These are phyloP conservation scores for Aphelenchoides besseyi DNA, from an alignment of 1,140 invertebrate species.

Conservation along the genomic window DNA sequence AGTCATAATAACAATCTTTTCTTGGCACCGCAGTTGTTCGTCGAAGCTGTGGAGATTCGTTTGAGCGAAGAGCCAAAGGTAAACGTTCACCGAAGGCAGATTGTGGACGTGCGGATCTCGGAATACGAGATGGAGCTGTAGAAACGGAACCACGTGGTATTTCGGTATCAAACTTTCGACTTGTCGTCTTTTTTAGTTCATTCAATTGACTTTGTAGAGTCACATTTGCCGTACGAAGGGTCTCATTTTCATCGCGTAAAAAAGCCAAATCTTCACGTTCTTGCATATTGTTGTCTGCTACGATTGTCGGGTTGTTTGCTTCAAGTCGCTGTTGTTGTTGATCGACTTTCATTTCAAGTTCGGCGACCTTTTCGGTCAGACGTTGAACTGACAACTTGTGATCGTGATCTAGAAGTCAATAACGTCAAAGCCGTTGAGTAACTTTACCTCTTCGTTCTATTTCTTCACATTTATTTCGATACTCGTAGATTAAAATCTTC, in stretches of 20 bases:
- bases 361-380: not conserved
- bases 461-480: conserved; percentile 30
- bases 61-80: too few species aligned
- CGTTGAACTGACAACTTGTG: not conserved
- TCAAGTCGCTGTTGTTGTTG: not conserved
- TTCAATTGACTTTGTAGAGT: not conserved
- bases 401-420: too few species aligned
- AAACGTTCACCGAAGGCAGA: not conserved
- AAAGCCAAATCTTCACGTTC: not conserved
- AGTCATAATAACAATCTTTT: too few species aligned
- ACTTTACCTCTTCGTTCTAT: conserved; percentile 32
- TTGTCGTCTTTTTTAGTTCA: not conserved
- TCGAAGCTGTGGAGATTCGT: too few species aligned
- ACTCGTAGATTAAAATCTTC: conserved; percentile 40
- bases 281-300: not conserved
- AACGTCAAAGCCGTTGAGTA: too few species aligned
- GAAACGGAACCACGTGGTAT: not conserved
- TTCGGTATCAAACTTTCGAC: not conserved
- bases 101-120: not conserved
- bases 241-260: not conserved
- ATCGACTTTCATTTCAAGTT: not conserved
- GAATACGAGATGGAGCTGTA: not conserved
- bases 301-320: not conserved
- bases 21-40: too few species aligned
- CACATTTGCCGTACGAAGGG: not conserved